These are phyloP conservation scores for Pyrrhia umbra DNA, from an alignment of 2,888 invertebrate species.

Conservation along the genomic window DNA sequence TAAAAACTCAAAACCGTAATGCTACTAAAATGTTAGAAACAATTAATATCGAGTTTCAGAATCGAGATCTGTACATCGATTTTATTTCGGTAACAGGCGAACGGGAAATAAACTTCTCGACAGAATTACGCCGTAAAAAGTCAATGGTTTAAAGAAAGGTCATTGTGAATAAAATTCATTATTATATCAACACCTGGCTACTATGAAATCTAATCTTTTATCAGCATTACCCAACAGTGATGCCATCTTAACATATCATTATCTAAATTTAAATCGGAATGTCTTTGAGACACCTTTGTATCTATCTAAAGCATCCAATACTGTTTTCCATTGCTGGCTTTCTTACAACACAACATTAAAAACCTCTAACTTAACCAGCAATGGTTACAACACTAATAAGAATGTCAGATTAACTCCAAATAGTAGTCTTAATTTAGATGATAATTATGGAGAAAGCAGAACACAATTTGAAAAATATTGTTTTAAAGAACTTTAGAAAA, in stretches of 20 bases:
- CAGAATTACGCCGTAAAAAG: conserved; percentile 67
- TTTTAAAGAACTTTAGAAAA: conserved; percentile 9
- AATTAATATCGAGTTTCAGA: conserved; percentile 52
- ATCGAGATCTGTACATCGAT: conserved; percentile 39
- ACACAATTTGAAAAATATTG: conserved; percentile 47
- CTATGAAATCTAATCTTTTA: conserved; percentile 66
- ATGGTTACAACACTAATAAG: conserved; percentile 19
- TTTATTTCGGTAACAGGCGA: conserved; percentile 4
- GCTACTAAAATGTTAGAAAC: neutral
- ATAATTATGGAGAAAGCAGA: conserved; percentile 56
- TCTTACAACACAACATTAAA: neutral
- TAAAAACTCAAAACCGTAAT: conserved; percentile 11
- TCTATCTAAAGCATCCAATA: conserved; percentile 53
- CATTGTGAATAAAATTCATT: conserved; percentile 65
- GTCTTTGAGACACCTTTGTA: conserved; percentile 64
- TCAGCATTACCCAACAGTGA: conserved; percentile 57
- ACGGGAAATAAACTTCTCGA: conserved; percentile 64
- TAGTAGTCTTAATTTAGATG: conserved; percentile 59
- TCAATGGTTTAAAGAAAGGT: conserved; percentile 55
- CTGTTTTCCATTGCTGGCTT: conserved; percentile 21
- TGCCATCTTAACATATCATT: conserved; percentile 62
- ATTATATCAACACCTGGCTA: conserved; percentile 66
- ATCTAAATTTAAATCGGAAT: conserved; percentile 68
- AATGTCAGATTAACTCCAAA: conserved; percentile 22
- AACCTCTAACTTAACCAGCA: conserved; percentile 5